Evolutionary conservation across 1,140 invertebrate genomes (phyloP), one percentile per base, ranked within the genome.

Genomic region (Drosophila tani): DNA sequence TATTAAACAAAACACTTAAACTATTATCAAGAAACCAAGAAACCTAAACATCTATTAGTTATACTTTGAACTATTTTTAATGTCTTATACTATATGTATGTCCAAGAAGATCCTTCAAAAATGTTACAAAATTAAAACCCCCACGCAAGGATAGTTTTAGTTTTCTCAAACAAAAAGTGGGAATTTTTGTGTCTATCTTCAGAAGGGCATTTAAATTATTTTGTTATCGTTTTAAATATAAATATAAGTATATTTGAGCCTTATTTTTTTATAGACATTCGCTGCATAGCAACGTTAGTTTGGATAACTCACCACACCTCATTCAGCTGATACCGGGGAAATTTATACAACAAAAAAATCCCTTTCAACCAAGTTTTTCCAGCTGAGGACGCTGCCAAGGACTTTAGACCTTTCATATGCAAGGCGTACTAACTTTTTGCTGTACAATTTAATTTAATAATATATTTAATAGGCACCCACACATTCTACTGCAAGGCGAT

Each of bases 291-390:
- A 21, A 51, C n/a, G 1, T 53, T 15, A 19, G 12, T 58, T 29
- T 21, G 19, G 7, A 64, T 40, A 60, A 43, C 12, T 64, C 62
- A 64, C 62, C 62, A 64, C 38, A 60, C 38, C 24, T 21, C 17
- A 9, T 43, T 21, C 17, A 43, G 24, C 15, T 15, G 3, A 19
- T 17, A 21, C 15, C 35, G 5, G 57, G 62, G 62, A 64, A 41
- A 64, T 64, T 64, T 64, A 19, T 12, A n/a, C 17, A 1, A 27
- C 24, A 8, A 41, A 43, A 64, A 55, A 60, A 32, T 64, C 62
- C 62, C 62, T 60, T 64, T 64, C 55, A 43, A 64, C 38, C 53
- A 19, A 64, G 7, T 17, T 15, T 21, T 38, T 17, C 7, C 3
- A 35, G 19, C n/a, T 15, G 17, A 38, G 51, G 19, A 21, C 4